These are phyloP conservation scores for Ailurus styani DNA, from an alignment of 2,113 vertebrate species.

Conservation along the genomic window DNA sequence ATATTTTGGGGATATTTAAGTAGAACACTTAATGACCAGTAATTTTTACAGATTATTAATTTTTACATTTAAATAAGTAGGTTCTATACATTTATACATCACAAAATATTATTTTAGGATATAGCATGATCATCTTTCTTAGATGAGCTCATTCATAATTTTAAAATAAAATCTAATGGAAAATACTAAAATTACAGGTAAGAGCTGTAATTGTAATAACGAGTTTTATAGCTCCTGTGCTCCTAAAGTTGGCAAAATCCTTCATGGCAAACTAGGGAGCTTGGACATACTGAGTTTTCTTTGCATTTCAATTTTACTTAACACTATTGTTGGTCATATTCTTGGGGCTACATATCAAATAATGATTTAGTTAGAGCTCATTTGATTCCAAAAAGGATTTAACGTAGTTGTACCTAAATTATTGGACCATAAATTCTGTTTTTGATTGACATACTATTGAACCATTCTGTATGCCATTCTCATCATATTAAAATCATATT, in stretches of 20 bases:
- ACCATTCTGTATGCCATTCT: background rate
- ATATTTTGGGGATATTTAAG: background rate
- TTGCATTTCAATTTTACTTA: background rate
- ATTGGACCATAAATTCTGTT: background rate
- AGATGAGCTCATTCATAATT: background rate
- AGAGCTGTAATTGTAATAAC: background rate
- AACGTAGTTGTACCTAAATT: background rate
- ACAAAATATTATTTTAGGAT: background rate
- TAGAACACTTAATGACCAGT: background rate
- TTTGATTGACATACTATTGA: background rate
- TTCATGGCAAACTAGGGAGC: background rate
- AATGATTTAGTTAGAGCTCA: background rate
- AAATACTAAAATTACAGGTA: background rate
- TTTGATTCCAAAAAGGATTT: background rate
- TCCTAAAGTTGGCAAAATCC: background rate
- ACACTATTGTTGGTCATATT: background rate
- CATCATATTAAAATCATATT: background rate
- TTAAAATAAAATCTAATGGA: background rate
- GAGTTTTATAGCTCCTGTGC: background rate
- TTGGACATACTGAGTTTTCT: background rate
- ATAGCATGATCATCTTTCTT: background rate
- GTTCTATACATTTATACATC: background rate
- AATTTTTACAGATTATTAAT: background rate
- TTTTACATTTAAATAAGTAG: background rate
- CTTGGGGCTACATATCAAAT: background rate